Conservation (phyloP, 2,113 vertebrate species). For the Bombycilla garrulus region DNA sequence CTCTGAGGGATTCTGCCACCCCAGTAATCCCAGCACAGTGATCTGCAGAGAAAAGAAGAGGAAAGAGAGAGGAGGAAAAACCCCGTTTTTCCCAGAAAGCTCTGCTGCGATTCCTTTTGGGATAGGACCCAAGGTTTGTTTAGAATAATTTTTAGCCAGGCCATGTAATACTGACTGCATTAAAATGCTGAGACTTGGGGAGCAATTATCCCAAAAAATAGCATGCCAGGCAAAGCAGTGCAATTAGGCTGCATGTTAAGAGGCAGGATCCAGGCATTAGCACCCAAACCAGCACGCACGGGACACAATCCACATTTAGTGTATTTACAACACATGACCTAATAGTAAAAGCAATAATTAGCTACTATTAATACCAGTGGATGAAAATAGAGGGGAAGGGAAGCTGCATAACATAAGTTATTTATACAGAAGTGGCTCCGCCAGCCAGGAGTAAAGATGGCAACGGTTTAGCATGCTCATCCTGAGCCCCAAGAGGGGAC, state of each 20-base stretch:
- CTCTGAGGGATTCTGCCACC: not conserved
- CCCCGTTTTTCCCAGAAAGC: not conserved
- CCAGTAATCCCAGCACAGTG: not conserved
- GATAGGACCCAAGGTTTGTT: not conserved
- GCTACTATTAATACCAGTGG: slow-evolving; percentile 36
- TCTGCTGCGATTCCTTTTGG: not conserved
- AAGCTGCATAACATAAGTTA: not conserved
- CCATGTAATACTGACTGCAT: not conserved
- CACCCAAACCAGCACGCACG: not conserved
- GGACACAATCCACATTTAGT: not conserved
- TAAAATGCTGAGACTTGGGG: slow-evolving; percentile 25
- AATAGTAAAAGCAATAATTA: slow-evolving; percentile 60
- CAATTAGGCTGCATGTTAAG: slow-evolving; percentile 40
- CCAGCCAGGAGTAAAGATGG: not conserved
- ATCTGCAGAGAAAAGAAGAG: not conserved
- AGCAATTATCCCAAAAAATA: slow-evolving; percentile 51
- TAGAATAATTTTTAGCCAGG: not conserved
- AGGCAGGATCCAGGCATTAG: slow-evolving; percentile 23
- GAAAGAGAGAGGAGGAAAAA: not conserved
- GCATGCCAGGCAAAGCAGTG: not conserved
- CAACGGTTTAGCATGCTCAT: rapidly evolving
- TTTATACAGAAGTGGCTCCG: not conserved
- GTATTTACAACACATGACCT: slow-evolving; percentile 47
- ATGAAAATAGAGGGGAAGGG: not conserved
- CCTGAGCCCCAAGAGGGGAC: not conserved